Evolutionary conservation across 2,797 vertebrate genomes (phyloP), one percentile per base, ranked within the genome.

Genomic region (Oreonectes daqikongensis): DNA sequence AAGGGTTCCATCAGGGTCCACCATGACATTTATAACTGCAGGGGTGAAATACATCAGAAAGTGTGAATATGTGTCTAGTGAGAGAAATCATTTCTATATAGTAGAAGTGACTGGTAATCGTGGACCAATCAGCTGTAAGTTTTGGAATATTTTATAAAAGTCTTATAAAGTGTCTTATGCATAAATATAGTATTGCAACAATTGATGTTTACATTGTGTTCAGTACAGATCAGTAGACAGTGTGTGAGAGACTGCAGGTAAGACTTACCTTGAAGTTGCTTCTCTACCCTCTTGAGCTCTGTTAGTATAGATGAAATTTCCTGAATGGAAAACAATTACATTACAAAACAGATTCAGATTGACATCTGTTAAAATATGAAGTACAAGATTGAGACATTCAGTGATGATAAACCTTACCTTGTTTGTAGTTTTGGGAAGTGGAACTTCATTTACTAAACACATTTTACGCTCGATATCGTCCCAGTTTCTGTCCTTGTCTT

Each of bases 401-500:
- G 11, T 15, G 48, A 35, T 40, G 28, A 7, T 22, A 20, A 66
- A 64, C 87, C 48, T 17, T 92, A 98, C 97, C 95, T 96, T 97
- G 89, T 97, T 98, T 57, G 97, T 95, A 0, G 97, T 96, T 94
- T 98, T 99, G 83, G 98, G 93, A 72, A 98, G 94, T 52, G 96
- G 95, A 60, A 97, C 87, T 79, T 99, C 97, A 84, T 94, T 96
- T 83, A 98, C 97, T 5, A 94, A 87, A 87, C 93, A 89, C 79
- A 98, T 87, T 89, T 98, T 98, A 86, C 80, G 96, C 87, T 98
- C 97, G 84, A 99, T 97, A 86, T 99, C 97, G 38, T 98, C 97
- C 97, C 97, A 99, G 75, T 99, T 99, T 70, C 95, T 93, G 85
- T 98, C 96, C 87, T 98, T 97, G 84, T 99, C 97, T 88, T 98